These are phyloP conservation scores for Rhinogobius similis DNA, from an alignment of 2,113 vertebrate species.

Conservation along the genomic window DNA sequence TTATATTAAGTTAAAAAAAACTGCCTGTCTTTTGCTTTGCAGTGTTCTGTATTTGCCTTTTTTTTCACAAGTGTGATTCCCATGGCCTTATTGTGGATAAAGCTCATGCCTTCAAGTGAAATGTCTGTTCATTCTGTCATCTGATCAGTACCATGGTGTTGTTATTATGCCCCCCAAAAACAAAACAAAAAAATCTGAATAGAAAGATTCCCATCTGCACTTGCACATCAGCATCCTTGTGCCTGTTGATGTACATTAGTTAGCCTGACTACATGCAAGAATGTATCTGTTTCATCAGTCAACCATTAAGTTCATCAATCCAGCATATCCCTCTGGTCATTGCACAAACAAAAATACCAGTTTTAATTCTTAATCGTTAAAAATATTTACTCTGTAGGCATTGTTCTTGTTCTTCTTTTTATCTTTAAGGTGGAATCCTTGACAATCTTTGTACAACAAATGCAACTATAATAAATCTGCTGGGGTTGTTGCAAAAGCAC, in stretches of 20 bases:
- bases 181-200: neutral
- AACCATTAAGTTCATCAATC: conserved; percentile 7
- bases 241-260: conserved; percentile 3
- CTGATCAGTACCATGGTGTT: conserved; percentile 56
- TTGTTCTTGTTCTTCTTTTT: conserved; percentile 40
- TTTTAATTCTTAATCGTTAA: conserved; percentile 15
- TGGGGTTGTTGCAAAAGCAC: conserved; percentile 61
- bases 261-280: conserved; percentile 3
- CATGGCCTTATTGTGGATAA: conserved; percentile 62
- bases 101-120: conserved; percentile 67
- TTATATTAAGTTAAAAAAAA: conserved; percentile 43
- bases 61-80: conserved; percentile 56
- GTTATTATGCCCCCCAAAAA: conserved; percentile 36
- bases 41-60: conserved; percentile 65
- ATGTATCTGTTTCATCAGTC: conserved; percentile 4
- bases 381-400: conserved; percentile 34
- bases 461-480: conserved; percentile 70
- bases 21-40: conserved; percentile 62
- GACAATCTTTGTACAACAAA: conserved; percentile 67
- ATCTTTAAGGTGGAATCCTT: conserved; percentile 45
- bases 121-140: conserved; percentile 53
- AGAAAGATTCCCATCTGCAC: conserved; percentile 17
- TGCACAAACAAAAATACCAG: conserved; percentile 39
- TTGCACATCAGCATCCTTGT: neutral
- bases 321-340: conserved; percentile 31